Evolutionary conservation across 2,797 vertebrate species (phyloP), one percentile per base, ranked within the genome.

Genomic region (Micropoecilia bifurca): DNA sequence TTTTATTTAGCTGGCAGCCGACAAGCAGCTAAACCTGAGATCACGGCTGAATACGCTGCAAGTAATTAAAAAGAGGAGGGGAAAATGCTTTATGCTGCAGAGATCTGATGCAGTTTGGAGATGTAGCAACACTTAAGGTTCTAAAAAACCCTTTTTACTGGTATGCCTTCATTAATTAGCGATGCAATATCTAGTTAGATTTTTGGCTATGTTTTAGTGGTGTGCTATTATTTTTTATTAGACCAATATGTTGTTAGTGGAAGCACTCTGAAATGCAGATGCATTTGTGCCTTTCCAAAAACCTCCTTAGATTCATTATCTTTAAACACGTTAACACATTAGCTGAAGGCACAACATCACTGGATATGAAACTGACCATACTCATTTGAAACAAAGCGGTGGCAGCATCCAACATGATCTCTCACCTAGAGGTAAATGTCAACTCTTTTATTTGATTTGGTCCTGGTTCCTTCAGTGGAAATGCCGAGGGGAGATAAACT

Each of bases 1-100:
- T 92, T 92, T 93, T 90, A 93, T 94, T 92, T 76, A 93, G 71
- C 74, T 83, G 77, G 83, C 78, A 83, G 75, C 72, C 81, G 84
- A 88, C 79, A 78, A 80, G 83, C 71, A 73, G 79, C 80, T 86
- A 84, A 89, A 85, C 89, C 87, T 75, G 87, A 92, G 86, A 80
- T 78, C 86, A 90, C 83, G 61, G 59, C 80, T 80, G 88, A 89
- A 89, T 83, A 79, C 76, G 86, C 77, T 41, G 72, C 53, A 75
- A 73, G 10, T 91, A 87, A 88, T 92, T 87, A 82, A 87, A 79
- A 39, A 63, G 36, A 66, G 74, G n/a, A 12, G 12, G n/a, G 30
- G 6, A 57, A 73, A 48, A 50, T 71, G 59, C 80, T 76, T 75
- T 9, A 39, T 81, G 76, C 78, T 82, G 78, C 63, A 43, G 30